Evolutionary conservation across 2,888 invertebrate genomes (phyloP).

Genomic region (Mesorhabditis sp.): DNA sequence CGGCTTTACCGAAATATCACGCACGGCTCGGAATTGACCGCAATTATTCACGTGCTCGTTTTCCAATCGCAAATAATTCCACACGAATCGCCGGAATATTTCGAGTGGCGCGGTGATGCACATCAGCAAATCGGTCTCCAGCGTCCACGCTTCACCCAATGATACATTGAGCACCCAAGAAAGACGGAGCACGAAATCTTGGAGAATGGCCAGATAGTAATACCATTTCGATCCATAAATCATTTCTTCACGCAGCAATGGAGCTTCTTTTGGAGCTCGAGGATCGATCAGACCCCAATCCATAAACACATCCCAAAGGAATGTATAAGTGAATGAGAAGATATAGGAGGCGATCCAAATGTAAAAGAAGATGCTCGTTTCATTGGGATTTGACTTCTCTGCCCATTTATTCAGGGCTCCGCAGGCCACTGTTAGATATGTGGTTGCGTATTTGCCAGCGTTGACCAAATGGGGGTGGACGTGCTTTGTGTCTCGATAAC

Average conservation of each 20-base stretch:
- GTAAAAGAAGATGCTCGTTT: constrained; percentile 52
- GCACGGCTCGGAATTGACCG: constrained; percentile 89
- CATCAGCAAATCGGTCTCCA: constrained; percentile 53
- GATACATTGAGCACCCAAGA: constrained; percentile 82
- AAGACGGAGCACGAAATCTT: constrained; percentile 87
- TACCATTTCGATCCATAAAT: constrained; percentile 64
- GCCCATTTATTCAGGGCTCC: constrained; percentile 63
- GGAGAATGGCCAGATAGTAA: constrained; percentile 92
- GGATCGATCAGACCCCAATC: constrained; percentile 80
- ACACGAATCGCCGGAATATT: constrained; percentile 75
- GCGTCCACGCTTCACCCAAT: constrained; percentile 62
- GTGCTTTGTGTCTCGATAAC: constrained; percentile 88
- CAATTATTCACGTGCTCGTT: constrained; percentile 99
- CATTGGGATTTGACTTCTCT: constrained; percentile 65
- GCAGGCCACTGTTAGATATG: constrained; percentile 87
- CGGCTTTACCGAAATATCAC: constrained; percentile 93
- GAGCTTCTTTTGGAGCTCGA: constrained; percentile 81
- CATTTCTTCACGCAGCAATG: constrained; percentile 61
- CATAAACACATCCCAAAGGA: constrained; percentile 97
- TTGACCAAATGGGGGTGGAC: constrained; percentile 87
- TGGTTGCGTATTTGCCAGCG: constrained; percentile 95
- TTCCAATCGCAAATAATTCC: constrained; percentile 98
- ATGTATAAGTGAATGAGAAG: constrained; percentile 80
- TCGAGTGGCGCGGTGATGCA: constrained; percentile 56
- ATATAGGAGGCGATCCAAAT: constrained; percentile 77